Evolutionary conservation across 2,797 vertebrate species (phyloP).

Genomic region (Syngnathus acus): DNA sequence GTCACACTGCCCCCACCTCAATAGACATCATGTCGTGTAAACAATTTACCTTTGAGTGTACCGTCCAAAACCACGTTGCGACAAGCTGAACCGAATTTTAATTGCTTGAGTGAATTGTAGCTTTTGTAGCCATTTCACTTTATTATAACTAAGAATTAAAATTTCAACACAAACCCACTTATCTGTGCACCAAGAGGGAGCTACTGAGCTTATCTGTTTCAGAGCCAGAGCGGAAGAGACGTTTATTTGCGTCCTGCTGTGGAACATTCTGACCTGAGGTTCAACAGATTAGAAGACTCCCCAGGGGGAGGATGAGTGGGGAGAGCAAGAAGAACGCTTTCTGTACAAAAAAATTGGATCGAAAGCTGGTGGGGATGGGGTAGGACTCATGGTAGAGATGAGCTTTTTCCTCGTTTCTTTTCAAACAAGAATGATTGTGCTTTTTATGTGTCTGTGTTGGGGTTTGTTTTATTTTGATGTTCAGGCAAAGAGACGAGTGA

Average conservation of each 20-base stretch:
- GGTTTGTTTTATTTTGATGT: neutral
- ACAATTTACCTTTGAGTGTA: neutral
- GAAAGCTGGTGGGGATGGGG: neutral
- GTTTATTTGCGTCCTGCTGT: slow-evolving; percentile 45
- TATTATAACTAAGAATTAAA: neutral
- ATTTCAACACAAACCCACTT: neutral
- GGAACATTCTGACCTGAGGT: slow-evolving; percentile 67
- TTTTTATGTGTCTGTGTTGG: neutral
- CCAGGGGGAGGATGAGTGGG: slow-evolving; percentile 33
- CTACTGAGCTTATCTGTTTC: slow-evolving; percentile 12
- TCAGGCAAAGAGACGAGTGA: neutral
- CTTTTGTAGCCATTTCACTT: slow-evolving; percentile 1
- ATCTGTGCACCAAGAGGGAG: slow-evolving; percentile 21
- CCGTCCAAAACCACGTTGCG: neutral
- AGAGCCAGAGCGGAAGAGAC: slow-evolving; percentile 17
- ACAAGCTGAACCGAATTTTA: neutral
- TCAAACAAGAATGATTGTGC: neutral
- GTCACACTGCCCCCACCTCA: neutral
- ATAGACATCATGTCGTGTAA: neutral
- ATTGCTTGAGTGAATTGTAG: neutral
- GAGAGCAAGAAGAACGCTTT: slow-evolving; percentile 19
- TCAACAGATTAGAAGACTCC: slow-evolving; percentile 56
- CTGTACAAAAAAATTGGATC: neutral
- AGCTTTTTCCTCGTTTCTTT: neutral
- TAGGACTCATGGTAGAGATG: neutral